A percentile compares a stretch with the other conserved stretches of the same genome.
These are phyloP conservation scores for Erebia ligea DNA, from an alignment of 2,888 invertebrate genomes.

Conservation along the genomic window DNA sequence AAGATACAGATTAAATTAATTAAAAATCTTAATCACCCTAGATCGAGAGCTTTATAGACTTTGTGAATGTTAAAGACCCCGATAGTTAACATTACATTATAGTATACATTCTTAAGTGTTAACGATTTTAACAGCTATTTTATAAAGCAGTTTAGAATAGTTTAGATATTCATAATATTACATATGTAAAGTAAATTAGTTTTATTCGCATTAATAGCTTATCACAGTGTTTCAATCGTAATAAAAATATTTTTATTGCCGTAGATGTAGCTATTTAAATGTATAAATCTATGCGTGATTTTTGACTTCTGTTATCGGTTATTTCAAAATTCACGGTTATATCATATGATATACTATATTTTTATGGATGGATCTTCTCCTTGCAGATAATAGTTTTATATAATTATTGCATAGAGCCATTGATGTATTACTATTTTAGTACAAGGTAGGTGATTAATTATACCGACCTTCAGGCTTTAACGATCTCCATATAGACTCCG, in stretches of 20 bases:
- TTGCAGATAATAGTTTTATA: slow-evolving; percentile 10
- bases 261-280: slow-evolving; percentile 1
- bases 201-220: not conserved
- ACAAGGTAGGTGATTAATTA: not conserved
- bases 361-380: slow-evolving; percentile 11
- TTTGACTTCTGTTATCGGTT: not conserved
- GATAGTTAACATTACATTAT: too few species aligned
- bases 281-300: not conserved
- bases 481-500: not conserved
- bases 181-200: slow-evolving; percentile 1
- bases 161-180: slow-evolving; percentile 2
- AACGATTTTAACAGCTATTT: not conserved
- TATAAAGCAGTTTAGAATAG: not conserved
- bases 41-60: not conserved
- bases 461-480: slow-evolving; percentile 2
- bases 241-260: slow-evolving; percentile 4
- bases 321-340: not conserved
- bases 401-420: slow-evolving; percentile 4
- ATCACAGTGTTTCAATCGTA: slow-evolving; percentile 12
- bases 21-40: not conserved
- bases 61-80: too few species aligned
- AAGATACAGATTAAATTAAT: not conserved
- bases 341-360: slow-evolving; percentile 1
- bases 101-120: not conserved
- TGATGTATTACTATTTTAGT: slow-evolving; percentile 5